phyloP scores from a whole-genome alignment of 2,797 vertebrate genomes.

The Siniperca scherzeri region DNA sequence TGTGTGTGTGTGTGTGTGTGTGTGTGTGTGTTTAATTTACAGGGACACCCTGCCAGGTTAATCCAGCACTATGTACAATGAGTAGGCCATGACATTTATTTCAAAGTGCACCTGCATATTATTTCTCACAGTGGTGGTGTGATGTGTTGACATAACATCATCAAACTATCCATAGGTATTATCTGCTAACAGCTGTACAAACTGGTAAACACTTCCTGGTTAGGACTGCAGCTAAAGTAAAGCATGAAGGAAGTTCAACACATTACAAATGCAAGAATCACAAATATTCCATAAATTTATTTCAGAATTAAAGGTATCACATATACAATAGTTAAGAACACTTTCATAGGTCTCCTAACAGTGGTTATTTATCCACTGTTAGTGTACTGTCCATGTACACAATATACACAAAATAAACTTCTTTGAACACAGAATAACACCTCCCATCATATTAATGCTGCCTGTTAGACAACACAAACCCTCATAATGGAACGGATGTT shows the following conservation, averaged over 20 bases:
- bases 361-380: constrained; percentile 24
- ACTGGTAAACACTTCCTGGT: not conserved
- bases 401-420: constrained; percentile 44
- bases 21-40: too few species aligned
- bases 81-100: not conserved
- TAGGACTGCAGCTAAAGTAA: not conserved
- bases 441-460: constrained; percentile 8
- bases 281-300: constrained; percentile 80
- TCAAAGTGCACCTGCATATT: not conserved
- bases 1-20: not conserved
- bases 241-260: not conserved
- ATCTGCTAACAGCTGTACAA: not conserved
- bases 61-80: not conserved
- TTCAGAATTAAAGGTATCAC: constrained; percentile 79
- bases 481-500: constrained; percentile 24
- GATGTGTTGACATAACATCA: not conserved
- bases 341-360: constrained; percentile 54
- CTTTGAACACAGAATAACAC: constrained; percentile 31
- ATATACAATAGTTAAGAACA: constrained; percentile 77
- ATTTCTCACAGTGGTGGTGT: not conserved
- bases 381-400: constrained; percentile 26
- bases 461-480: constrained; percentile 33
- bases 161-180: not conserved
- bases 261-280: constrained; percentile 35
- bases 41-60: not conserved